phyloP scores from a whole-genome alignment of 2,797 vertebrate species.

The Lagodon rhomboides region DNA sequence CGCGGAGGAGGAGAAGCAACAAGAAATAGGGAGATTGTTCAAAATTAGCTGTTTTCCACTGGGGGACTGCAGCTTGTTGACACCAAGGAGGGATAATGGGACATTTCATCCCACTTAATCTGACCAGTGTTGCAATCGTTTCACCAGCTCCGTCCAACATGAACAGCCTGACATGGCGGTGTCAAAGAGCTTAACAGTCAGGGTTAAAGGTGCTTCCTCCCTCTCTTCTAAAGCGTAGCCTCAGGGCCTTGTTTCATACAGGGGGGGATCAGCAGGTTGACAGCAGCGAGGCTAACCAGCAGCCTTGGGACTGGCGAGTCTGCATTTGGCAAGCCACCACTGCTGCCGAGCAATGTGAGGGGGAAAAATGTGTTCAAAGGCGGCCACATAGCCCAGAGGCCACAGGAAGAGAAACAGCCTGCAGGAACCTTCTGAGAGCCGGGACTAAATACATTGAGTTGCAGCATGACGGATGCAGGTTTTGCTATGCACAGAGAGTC shows the following conservation, averaged over 20 bases:
- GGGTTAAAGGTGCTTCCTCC: slow-evolving; percentile 66
- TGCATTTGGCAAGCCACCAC: slow-evolving; percentile 44
- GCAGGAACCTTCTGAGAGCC: slow-evolving; percentile 56
- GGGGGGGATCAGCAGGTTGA: slow-evolving; percentile 43
- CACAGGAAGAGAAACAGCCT: slow-evolving; percentile 52
- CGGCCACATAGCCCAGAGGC: slow-evolving; percentile 48
- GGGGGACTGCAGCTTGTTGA: slow-evolving; percentile 60
- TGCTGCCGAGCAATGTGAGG: slow-evolving; percentile 52
- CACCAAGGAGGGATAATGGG: slow-evolving; percentile 66
- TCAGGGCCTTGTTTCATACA: slow-evolving; percentile 39
- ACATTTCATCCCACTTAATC: slow-evolving; percentile 62
- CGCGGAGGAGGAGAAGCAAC: slow-evolving; percentile 48
- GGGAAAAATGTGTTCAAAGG: slow-evolving; percentile 51
- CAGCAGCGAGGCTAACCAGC: slow-evolving; percentile 56
- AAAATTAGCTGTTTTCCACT: slow-evolving; percentile 64
- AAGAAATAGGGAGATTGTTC: slow-evolving; percentile 74
- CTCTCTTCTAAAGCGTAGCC: slow-evolving; percentile 44
- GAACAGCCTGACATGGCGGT: slow-evolving; percentile 16
- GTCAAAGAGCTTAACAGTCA: slow-evolving; percentile 30
- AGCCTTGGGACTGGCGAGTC: slow-evolving; percentile 46
- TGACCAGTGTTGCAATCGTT: slow-evolving; percentile 39
- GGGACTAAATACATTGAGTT: slow-evolving; percentile 30
- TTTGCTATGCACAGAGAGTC: slow-evolving; percentile 52
- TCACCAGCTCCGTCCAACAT: not conserved
- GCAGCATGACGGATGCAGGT: slow-evolving; percentile 45